Base-by-base conservation (phyloP, 2,888 invertebrate genomes). In the Graphium colonna region DNA sequence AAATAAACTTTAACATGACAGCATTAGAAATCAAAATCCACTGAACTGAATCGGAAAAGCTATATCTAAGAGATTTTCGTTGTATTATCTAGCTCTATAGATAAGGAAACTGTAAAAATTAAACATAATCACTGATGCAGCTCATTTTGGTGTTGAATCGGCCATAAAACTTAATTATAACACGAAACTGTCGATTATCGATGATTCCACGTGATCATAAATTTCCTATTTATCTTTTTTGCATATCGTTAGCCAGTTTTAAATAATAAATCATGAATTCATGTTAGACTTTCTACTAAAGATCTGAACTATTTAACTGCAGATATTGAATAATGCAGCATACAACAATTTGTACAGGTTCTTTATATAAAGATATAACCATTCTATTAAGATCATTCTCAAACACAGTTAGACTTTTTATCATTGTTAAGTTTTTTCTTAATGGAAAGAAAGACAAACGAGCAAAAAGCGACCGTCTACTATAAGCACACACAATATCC, bases 101-200 rank as follows among this genome's bases (percentile, higher is more conserved):
- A 39, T 47, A 47, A 47, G 9, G 18, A 38, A 47, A 47, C 47
- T 38, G 21, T 47, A 47, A 47, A 47, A 47, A 13, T 16, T 12
- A 15, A 39, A 21, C 38, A 38, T 47, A 38, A 47, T 15, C 38
- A n/a, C 18, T 26, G 36, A 8, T 36, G 13, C 21, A 18, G 18
- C 12, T 33, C 38, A 15, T 47, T 47, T 47, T 9, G 26, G 18
- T 40, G 16, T 17, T 49, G 13, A 41, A 17, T 41, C 12, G 49
- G 18, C 41, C 49, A 41, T 49, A 39, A 47, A 47, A 26, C 38
- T 38, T 38, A 39, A 36, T 18, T 21, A 26, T 38, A 16, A 15
- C 47, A 47, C 18, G 36, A 7, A 13, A 10, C 15, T 38, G 9
- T 21, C 26, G 26, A 38, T 38, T 39, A 39, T 33, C 33, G 17